These are phyloP conservation scores for Poecilia gillii DNA, from an alignment of 2,797 vertebrate species.

Conservation along the genomic window DNA sequence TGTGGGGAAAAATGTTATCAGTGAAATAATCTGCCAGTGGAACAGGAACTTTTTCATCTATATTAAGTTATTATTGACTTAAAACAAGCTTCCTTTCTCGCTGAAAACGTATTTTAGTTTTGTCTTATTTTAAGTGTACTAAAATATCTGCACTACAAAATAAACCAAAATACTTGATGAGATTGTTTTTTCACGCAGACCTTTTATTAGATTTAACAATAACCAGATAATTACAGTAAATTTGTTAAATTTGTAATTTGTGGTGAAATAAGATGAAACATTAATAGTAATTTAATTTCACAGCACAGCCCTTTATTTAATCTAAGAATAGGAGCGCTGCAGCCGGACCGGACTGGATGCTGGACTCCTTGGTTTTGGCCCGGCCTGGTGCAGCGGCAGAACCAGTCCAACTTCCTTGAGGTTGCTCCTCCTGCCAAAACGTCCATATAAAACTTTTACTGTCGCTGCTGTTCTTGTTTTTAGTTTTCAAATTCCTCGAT, in stretches of 20 bases:
- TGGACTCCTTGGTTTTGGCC: constrained; percentile 63
- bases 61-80: no score
- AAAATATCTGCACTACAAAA: no score
- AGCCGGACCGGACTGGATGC: constrained; percentile 48
- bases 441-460: constrained; percentile 36
- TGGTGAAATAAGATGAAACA: neutral
- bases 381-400: constrained; percentile 22
- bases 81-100: no score
- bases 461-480: neutral
- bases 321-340: constrained; percentile 67
- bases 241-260: neutral
- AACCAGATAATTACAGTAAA: neutral
- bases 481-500: neutral
- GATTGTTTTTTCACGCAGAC: no score
- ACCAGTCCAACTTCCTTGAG: constrained; percentile 59
- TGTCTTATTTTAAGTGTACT: no score
- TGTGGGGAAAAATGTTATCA: no score
- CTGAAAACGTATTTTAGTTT: no score
- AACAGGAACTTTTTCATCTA: no score
- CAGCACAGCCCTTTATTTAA: constrained; percentile 48
- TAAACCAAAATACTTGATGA: no score
- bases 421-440: constrained; percentile 53
- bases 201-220: no score
- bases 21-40: no score
- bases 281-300: constrained; percentile 8